A percentile compares a stretch with the other conserved stretches of the same genome.
Conservation (phyloP, 2,113 vertebrate genomes). For the Prochilodus magdalenae region DNA sequence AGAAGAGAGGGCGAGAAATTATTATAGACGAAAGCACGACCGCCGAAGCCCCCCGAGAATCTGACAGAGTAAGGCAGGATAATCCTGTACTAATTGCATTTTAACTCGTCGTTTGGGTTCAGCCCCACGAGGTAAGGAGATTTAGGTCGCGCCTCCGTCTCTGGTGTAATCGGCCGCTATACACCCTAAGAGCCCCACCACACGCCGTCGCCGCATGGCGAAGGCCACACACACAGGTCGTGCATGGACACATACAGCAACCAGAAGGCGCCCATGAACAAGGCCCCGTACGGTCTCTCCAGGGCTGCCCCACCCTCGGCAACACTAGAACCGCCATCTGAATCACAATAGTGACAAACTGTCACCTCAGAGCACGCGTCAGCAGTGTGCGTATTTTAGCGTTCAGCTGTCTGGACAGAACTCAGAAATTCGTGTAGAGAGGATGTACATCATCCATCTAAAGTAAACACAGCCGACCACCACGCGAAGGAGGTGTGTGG, state of each 20-base stretch:
- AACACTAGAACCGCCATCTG: too few relatives aligned
- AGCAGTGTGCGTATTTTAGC: too few relatives aligned
- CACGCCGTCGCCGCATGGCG: slow-evolving; percentile 54
- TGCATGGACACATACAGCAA: slow-evolving; percentile 57
- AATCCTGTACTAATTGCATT: slow-evolving; percentile 87
- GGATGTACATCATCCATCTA: too few relatives aligned
- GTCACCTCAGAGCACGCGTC: too few relatives aligned
- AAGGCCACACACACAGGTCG: slow-evolving; percentile 33
- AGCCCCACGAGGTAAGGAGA: slow-evolving; percentile 86
- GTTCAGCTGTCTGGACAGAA: too few relatives aligned
- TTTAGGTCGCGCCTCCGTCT: slow-evolving; percentile 82
- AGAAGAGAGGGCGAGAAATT: slow-evolving; percentile 58
- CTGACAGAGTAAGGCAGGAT: slow-evolving; percentile 69
- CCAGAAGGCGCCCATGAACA: slow-evolving; percentile 23
- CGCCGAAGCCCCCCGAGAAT: too few relatives aligned
- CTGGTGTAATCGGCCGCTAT: slow-evolving; percentile 82
- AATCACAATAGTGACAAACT: too few relatives aligned
- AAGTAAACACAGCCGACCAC: too few relatives aligned
- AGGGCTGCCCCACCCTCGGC: slow-evolving; percentile 10
- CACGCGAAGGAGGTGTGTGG: too few relatives aligned
- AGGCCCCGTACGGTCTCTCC: slow-evolving; percentile 20
- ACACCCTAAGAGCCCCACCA: too few relatives aligned
- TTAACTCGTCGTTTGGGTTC: slow-evolving; percentile 80
- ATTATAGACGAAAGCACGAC: slow-evolving; percentile 59
- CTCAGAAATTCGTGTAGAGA: too few relatives aligned